Percentiles rank a stretch among this genome's conserved stretches.
Conservation (phyloP, 2,888 invertebrate species). For the Dione juno region DNA sequence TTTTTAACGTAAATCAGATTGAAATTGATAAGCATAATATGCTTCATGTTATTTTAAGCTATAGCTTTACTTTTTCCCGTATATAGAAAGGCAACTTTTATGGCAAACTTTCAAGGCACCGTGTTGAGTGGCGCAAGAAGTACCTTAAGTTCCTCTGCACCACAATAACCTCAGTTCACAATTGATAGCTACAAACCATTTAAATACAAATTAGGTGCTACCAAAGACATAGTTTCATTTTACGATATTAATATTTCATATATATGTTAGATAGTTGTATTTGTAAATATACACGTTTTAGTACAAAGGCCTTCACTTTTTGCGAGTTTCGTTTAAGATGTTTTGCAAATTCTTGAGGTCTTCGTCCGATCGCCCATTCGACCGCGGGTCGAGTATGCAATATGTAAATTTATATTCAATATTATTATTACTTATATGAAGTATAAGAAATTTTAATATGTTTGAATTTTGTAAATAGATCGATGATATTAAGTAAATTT, state of each 20-base stretch:
- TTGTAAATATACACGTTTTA: not conserved
- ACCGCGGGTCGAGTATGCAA: slow-evolving; percentile 19
- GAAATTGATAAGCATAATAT: too few species aligned
- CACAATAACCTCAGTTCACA: not conserved
- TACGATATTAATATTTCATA: not conserved
- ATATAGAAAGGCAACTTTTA: too few species aligned
- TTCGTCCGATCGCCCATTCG: slow-evolving; percentile 36
- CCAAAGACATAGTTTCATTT: not conserved
- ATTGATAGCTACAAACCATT: not conserved
- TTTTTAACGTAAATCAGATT: too few species aligned
- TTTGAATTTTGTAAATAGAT: too few species aligned
- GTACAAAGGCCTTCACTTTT: slow-evolving; percentile 9
- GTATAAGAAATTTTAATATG: too few species aligned
- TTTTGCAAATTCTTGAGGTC: slow-evolving; percentile 30
- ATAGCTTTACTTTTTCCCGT: too few species aligned
- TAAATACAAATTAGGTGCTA: not conserved
- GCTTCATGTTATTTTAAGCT: too few species aligned
- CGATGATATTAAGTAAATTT: too few species aligned
- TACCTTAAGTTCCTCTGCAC: not conserved
- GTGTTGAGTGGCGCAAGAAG: too few species aligned
- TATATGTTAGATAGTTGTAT: not conserved
- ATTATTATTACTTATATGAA: not conserved
- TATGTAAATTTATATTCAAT: not conserved
- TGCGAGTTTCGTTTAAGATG: not conserved
- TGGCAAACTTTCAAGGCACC: too few species aligned